Conservation (phyloP, 2,113 vertebrate species). For the Microtus montanus region DNA sequence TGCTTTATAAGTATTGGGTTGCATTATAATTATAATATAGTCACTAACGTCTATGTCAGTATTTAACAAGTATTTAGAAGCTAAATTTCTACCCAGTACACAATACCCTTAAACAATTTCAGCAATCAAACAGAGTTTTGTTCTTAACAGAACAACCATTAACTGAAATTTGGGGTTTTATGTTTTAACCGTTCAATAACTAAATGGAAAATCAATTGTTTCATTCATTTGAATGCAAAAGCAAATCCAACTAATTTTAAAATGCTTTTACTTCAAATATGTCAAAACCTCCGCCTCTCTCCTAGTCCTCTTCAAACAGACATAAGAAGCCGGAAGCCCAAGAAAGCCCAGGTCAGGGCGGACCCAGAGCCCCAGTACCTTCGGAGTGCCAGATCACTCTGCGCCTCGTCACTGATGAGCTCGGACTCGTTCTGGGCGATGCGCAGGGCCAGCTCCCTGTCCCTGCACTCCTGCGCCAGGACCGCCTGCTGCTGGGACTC, state of each 20-base stretch:
- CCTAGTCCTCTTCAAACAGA: background rate
- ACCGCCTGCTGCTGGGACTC: constrained; percentile 90
- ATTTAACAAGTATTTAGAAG: constrained; percentile 52
- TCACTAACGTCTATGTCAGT: background rate
- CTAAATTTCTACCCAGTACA: background rate
- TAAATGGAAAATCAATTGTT: constrained; percentile 1
- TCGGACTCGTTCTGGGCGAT: constrained; percentile 96
- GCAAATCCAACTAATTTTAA: background rate
- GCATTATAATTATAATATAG: background rate
- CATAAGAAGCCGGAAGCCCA: background rate
- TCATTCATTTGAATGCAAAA: background rate
- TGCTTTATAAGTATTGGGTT: constrained; percentile 50
- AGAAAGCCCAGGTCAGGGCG: background rate
- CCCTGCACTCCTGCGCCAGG: constrained; percentile 95
- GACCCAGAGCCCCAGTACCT: constrained; percentile 85
- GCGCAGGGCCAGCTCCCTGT: constrained; percentile 95
- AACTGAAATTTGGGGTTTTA: constrained; percentile 2
- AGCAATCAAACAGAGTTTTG: background rate
- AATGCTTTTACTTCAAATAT: background rate
- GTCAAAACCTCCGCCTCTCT: background rate
- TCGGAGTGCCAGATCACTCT: constrained; percentile 87
- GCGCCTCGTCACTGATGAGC: constrained; percentile 93
- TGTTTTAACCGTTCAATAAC: constrained; percentile 12
- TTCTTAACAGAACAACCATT: constrained; percentile 4
- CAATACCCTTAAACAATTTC: background rate